Conservation (phyloP, 2,888 invertebrate species). For the Mesochorus sp. region DNA sequence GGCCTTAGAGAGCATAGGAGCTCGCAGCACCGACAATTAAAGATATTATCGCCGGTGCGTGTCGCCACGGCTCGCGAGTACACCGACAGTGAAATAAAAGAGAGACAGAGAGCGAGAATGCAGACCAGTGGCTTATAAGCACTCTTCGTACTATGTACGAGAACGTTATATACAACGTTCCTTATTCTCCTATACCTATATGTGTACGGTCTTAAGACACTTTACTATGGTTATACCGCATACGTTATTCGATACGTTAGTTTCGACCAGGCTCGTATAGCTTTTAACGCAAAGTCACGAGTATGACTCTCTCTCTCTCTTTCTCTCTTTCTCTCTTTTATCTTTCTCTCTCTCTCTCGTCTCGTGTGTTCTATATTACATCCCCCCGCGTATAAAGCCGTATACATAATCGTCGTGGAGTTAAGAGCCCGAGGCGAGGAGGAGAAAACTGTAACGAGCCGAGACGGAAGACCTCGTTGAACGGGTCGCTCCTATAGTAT, state of each 20-base stretch:
- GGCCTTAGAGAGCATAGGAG: slow-evolving; percentile 59
- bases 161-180: slow-evolving; percentile 27
- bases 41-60: slow-evolving; percentile 80
- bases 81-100: slow-evolving; percentile 8
- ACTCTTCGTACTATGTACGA: slow-evolving; percentile 28
- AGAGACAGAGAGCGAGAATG: slow-evolving; percentile 9
- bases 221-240: slow-evolving; percentile 23
- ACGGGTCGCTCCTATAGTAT: no score
- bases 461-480: not conserved
- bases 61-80: slow-evolving; percentile 71
- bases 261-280: slow-evolving; percentile 24
- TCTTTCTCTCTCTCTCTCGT: no score
- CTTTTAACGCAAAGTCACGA: slow-evolving; percentile 57
- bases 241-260: slow-evolving; percentile 50
- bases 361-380: slow-evolving; percentile 20
- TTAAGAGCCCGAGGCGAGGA: not conserved
- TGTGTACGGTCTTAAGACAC: not conserved
- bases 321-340: no score
- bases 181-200: not conserved
- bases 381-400: slow-evolving; percentile 21
- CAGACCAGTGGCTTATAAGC: slow-evolving; percentile 49
- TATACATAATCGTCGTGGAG: slow-evolving; percentile 6
- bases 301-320: slow-evolving; percentile 50
- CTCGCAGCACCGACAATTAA: slow-evolving; percentile 75
- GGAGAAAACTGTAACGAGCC: slow-evolving; percentile 14